These are phyloP conservation scores for Anarsia innoxiella DNA, from an alignment of 2,888 invertebrate species.

Conservation along the genomic window DNA sequence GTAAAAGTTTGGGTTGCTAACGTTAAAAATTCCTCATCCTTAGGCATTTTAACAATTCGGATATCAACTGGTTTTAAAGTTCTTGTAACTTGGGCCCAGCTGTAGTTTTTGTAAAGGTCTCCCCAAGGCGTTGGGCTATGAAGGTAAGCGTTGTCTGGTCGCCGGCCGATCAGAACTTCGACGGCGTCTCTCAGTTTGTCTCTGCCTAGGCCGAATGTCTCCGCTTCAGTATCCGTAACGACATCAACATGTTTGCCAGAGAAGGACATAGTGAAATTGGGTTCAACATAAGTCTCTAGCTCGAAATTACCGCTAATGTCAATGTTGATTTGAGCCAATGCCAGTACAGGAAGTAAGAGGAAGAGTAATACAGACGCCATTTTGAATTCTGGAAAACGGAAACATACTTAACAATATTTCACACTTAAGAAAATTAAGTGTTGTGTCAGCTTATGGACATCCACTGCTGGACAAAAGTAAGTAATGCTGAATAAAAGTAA, in stretches of 20 bases:
- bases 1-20: constrained; percentile 22
- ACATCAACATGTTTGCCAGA: neutral
- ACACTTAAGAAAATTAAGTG: no score
- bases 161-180: neutral
- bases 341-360: neutral
- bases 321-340: neutral
- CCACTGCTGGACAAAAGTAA: no score
- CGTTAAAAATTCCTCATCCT: constrained; percentile 21
- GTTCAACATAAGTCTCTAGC: no score
- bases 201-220: neutral
- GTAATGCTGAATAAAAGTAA: no score
- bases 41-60: constrained; percentile 18
- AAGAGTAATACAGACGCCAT: neutral
- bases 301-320: neutral
- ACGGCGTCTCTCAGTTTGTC: neutral
- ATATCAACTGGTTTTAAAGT: constrained; percentile 22
- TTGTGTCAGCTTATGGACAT: no score
- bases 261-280: neutral
- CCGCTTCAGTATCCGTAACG: neutral
- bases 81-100: constrained; percentile 14
- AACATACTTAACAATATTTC: no score
- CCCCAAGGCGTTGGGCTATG: constrained; percentile 27
- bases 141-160: constrained; percentile 19
- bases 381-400: neutral
- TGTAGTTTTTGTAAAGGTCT: constrained; percentile 22